These are phyloP conservation scores for Maniola hyperantus DNA, from an alignment of 2,888 invertebrate species.

Conservation along the genomic window DNA sequence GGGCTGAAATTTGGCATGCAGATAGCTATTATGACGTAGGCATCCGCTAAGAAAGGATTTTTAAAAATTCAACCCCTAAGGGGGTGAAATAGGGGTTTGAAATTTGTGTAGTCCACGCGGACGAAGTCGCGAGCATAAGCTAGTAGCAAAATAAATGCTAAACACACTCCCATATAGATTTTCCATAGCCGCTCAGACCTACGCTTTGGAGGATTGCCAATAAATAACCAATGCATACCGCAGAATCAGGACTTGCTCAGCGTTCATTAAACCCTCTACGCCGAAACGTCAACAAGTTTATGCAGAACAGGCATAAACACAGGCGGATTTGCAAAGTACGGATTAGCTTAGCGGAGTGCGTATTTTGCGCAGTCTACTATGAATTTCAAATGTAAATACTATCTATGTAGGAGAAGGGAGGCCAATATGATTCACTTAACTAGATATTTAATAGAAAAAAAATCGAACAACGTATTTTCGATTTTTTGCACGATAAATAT, in stretches of 20 bases:
- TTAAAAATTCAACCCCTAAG: no score
- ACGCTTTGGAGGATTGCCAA: neutral
- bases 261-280: constrained; percentile 1
- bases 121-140: neutral
- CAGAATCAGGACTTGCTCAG: neutral
- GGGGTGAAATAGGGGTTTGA: no score
- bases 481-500: no score
- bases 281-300: constrained; percentile 3
- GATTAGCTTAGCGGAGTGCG: neutral
- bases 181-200: neutral
- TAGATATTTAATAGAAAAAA: no score
- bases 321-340: constrained; percentile 2
- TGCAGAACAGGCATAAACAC: neutral
- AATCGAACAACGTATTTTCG: no score
- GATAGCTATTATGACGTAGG: no score
- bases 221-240: neutral
- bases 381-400: no score
- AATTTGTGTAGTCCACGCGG: no score
- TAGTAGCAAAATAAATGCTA: neutral
- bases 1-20: no score
- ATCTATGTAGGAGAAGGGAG: no score
- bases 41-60: no score
- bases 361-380: neutral
- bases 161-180: neutral
- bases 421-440: no score